Percentiles rank a stretch among this genome's conserved stretches.
Conservation (phyloP, 2,113 vertebrate genomes). For the Ceyx margarethae region DNA sequence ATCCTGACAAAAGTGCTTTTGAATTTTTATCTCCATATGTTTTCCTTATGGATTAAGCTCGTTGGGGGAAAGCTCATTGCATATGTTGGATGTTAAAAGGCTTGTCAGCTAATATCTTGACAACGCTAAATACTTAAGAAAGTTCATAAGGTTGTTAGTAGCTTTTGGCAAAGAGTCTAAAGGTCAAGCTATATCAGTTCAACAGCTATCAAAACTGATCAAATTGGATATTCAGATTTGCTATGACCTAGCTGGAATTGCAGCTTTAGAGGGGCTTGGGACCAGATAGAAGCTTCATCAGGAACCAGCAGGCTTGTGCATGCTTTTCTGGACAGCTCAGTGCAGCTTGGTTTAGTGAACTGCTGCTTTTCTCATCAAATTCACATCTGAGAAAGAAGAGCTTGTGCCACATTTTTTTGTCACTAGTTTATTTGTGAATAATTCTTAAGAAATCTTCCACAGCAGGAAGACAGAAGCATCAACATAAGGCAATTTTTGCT, state of each 20-base stretch:
- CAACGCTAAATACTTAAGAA: conserved; percentile 56
- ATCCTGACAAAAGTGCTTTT: background rate
- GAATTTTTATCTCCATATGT: conserved; percentile 31
- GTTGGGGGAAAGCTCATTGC: conserved; percentile 5
- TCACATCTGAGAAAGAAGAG: background rate
- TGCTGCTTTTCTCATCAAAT: background rate
- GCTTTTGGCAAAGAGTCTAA: conserved; percentile 71
- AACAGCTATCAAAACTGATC: conserved; percentile 64
- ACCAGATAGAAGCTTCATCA: background rate
- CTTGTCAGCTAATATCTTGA: conserved; percentile 55
- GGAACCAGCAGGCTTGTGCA: background rate
- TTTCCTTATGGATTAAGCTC: conserved; percentile 34
- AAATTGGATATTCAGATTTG: conserved; percentile 70
- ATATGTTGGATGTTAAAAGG: conserved; percentile 35
- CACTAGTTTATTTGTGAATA: background rate
- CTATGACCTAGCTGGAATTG: conserved; percentile 68
- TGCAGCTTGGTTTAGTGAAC: background rate
- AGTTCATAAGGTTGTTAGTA: conserved; percentile 68
- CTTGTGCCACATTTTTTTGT: background rate
- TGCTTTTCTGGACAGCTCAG: background rate
- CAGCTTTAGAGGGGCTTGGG: background rate
- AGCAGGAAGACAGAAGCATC: background rate
- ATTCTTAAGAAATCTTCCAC: background rate
- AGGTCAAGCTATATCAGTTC: conserved; percentile 71
- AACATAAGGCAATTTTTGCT: background rate